These are phyloP conservation scores for Semaprochilodus insignis DNA, from an alignment of 2,797 vertebrate genomes.

Conservation along the genomic window DNA sequence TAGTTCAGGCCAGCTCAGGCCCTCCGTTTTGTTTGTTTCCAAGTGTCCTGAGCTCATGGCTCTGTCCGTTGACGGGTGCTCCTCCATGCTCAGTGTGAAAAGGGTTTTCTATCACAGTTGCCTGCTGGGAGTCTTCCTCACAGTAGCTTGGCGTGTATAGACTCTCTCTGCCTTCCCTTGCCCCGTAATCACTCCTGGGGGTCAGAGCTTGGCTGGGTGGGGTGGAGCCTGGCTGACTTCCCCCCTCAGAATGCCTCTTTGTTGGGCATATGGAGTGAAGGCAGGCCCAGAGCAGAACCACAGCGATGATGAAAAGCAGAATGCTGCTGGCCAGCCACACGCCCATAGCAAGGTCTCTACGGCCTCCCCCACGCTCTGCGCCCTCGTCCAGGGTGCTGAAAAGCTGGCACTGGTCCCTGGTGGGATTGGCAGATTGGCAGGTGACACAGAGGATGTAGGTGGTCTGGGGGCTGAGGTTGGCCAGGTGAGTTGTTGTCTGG, in stretches of 20 bases:
- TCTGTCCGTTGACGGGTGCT: constrained; percentile 54
- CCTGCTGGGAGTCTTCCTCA: constrained; percentile 65
- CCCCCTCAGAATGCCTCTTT: constrained; percentile 58
- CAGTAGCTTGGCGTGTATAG: constrained; percentile 64
- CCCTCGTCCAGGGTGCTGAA: constrained; percentile 83
- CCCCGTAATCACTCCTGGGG: constrained; percentile 33
- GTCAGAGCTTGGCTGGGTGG: constrained; percentile 48
- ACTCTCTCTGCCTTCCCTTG: constrained; percentile 51
- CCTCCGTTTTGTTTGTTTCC: constrained; percentile 64
- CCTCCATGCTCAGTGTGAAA: constrained; percentile 60
- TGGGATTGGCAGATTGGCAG: constrained; percentile 86
- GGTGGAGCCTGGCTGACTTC: constrained; percentile 30
- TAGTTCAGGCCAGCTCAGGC: constrained; percentile 55
- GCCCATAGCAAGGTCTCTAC: constrained; percentile 85
- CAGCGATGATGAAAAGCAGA: constrained; percentile 82
- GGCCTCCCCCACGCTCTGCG: constrained; percentile 64
- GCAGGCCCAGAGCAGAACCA: constrained; percentile 84
- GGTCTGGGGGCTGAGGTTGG: constrained; percentile 86
- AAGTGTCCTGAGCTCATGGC: constrained; percentile 65
- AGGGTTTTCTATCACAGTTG: constrained; percentile 69
- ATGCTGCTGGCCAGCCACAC: constrained; percentile 89
- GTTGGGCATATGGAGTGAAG: constrained; percentile 79
- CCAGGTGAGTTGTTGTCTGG: constrained; percentile 81
- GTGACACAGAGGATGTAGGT: constrained; percentile 89
- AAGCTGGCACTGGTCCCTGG: constrained; percentile 85